phyloP scores from a whole-genome alignment of 2,113 vertebrate genomes.

The Cyphomyrus discorhynchus region DNA sequence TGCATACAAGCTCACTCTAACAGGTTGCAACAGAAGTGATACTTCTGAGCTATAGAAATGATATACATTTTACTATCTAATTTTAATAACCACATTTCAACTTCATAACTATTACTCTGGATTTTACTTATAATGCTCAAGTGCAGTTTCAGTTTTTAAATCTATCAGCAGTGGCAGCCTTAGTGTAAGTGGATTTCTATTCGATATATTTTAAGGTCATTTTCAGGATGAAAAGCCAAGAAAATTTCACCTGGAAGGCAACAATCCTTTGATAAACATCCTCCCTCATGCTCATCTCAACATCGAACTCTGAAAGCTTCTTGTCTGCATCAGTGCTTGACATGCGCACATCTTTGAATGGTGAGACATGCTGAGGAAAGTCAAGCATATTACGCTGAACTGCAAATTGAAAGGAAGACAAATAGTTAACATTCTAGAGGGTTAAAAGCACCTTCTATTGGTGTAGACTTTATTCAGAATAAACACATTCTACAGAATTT shows the following conservation, averaged over 20 bases:
- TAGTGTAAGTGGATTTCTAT: not conserved
- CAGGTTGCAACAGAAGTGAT: not conserved
- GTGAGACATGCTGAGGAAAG: constrained; percentile 91
- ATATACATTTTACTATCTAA: not conserved
- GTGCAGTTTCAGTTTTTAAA: not conserved
- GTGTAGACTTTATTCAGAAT: not conserved
- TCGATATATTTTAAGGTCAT: not conserved
- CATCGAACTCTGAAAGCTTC: constrained; percentile 86
- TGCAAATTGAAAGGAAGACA: constrained; percentile 38
- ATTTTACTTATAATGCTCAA: not conserved
- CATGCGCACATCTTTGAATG: constrained; percentile 70
- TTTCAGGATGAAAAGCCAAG: not conserved
- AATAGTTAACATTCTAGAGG: not conserved
- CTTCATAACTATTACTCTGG: not conserved
- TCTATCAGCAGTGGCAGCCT: not conserved
- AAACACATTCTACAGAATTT: not conserved
- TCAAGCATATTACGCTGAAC: constrained; percentile 88
- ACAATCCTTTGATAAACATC: constrained; percentile 88
- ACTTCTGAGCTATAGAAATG: not conserved
- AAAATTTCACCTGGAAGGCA: constrained; percentile 72
- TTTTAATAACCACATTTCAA: not conserved
- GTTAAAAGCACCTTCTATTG: not conserved
- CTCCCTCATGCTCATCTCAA: constrained; percentile 97
- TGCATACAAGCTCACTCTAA: not conserved
- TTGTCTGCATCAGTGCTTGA: constrained; percentile 94